Evolutionary conservation across 2,797 vertebrate genomes (phyloP).

Genomic region (Halcyon leucocephala): DNA sequence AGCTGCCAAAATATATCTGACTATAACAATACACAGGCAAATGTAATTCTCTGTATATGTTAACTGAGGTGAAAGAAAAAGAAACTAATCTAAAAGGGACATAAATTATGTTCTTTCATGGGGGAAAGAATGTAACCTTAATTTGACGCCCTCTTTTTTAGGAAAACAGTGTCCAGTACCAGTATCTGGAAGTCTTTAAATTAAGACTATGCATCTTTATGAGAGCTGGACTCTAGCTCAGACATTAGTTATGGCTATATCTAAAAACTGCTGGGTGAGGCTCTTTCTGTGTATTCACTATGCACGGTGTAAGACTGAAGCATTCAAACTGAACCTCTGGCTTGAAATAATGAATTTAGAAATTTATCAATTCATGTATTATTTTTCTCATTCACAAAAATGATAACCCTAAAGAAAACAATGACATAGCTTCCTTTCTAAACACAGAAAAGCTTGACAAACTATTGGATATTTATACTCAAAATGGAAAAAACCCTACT

Average conservation of each 20-base stretch:
- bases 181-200: slow-evolving; percentile 54
- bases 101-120: background rate
- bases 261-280: background rate
- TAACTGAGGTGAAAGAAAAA: slow-evolving; percentile 43
- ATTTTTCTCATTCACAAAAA: background rate
- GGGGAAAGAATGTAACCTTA: slow-evolving; percentile 48
- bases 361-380: background rate
- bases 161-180: background rate
- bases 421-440: background rate
- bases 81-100: slow-evolving; percentile 19
- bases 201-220: background rate
- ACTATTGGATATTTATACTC: background rate
- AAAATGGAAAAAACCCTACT: background rate
- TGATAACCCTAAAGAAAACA: background rate
- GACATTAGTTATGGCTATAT: background rate
- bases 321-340: background rate
- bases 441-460: background rate
- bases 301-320: background rate
- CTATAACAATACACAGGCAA: slow-evolving; percentile 57
- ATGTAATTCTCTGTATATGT: slow-evolving; percentile 36
- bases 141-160: background rate
- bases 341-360: background rate
- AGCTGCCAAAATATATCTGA: slow-evolving; percentile 51
- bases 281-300: background rate
- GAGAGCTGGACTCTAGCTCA: background rate